phyloP scores from a whole-genome alignment of 2,797 vertebrate genomes.

The Vultur gryphus region DNA sequence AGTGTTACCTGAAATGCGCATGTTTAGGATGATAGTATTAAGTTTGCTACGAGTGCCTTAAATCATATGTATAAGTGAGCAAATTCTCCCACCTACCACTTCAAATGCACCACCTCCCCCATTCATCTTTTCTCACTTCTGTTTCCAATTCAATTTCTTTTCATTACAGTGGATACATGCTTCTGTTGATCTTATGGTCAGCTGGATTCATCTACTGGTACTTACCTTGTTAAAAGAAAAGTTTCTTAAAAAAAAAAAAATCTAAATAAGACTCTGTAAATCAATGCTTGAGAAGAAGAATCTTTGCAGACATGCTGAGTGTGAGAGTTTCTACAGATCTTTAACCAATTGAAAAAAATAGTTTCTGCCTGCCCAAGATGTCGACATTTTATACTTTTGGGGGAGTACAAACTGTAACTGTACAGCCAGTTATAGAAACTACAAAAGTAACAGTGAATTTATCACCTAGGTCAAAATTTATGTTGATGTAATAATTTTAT shows the following conservation, averaged over 20 bases:
- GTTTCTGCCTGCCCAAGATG: background rate
- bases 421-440: background rate
- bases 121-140: background rate
- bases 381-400: background rate
- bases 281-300: background rate
- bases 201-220: background rate
- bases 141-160: slow-evolving; percentile 13
- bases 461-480: background rate
- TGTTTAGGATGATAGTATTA: background rate
- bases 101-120: background rate
- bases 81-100: slow-evolving; percentile 7
- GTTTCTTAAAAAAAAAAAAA: background rate
- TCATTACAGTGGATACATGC: background rate
- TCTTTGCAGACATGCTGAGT: background rate
- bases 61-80: background rate
- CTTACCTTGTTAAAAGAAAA: background rate
- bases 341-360: background rate
- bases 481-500: background rate
- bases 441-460: background rate
- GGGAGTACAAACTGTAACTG: background rate
- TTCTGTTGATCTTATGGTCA: background rate
- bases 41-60: background rate
- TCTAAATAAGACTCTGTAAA: background rate
- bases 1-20: background rate
- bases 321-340: background rate